Evolutionary conservation across 2,888 invertebrate species (phyloP).

Genomic region (Hirudinaria manillensis): DNA sequence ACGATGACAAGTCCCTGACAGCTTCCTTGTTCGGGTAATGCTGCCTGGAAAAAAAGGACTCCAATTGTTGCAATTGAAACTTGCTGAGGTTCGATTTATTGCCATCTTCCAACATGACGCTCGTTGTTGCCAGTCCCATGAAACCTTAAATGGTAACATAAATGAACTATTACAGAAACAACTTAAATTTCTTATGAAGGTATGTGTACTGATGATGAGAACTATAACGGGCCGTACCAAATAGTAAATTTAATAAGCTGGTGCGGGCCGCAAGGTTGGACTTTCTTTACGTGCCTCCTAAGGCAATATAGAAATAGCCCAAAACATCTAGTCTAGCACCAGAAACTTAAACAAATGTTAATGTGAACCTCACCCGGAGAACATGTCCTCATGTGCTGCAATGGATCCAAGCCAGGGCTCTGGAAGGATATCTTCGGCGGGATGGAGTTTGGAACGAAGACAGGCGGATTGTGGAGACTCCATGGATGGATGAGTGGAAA

Average conservation of each 20-base stretch:
- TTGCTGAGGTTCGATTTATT: not conserved
- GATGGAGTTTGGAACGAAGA: not conserved
- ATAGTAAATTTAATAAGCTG: too few relatives aligned
- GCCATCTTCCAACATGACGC: not conserved
- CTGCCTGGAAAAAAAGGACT: not conserved
- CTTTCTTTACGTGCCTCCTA: too few relatives aligned
- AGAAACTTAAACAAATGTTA: not conserved
- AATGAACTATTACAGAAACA: not conserved
- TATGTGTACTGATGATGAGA: too few relatives aligned
- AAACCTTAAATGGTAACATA: not conserved
- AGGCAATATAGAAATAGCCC: too few relatives aligned
- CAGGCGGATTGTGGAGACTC: not conserved
- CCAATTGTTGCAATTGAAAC: conserved; percentile 5
- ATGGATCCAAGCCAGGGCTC: too few relatives aligned
- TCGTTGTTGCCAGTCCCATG: not conserved
- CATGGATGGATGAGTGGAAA: not conserved
- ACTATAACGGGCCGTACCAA: too few relatives aligned
- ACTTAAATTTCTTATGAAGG: too few relatives aligned
- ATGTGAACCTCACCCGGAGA: not conserved
- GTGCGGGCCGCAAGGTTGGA: too few relatives aligned
- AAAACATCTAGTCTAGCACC: too few relatives aligned
- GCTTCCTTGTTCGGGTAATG: conserved; percentile 11
- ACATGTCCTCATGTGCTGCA: not conserved
- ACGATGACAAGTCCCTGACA: not conserved
- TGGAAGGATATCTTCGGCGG: too few relatives aligned